Percentiles rank a stretch among this genome's conserved stretches.
Evolutionary conservation across 2,797 vertebrate genomes (phyloP).

Genomic region (Glyptemys insculpta): DNA sequence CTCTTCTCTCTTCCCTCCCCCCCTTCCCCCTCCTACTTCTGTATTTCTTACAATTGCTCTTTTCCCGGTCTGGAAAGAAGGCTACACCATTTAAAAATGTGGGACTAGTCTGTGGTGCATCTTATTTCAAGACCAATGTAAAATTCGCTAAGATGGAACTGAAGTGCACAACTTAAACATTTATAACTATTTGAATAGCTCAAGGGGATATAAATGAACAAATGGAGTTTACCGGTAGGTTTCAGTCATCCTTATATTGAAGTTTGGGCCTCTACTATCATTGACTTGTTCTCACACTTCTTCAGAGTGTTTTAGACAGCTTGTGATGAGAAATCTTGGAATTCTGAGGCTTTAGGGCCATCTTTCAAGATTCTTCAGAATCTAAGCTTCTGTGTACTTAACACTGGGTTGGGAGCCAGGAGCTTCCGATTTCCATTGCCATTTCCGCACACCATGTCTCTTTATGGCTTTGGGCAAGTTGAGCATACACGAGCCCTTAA

Average conservation of each 20-base stretch:
- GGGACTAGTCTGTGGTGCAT: background rate
- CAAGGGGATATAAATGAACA: background rate
- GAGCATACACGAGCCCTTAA: background rate
- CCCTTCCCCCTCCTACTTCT: background rate
- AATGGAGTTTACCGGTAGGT: background rate
- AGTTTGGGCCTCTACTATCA: background rate
- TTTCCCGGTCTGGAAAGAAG: background rate
- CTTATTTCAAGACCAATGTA: background rate
- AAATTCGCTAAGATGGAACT: too few species aligned
- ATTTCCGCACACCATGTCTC: background rate
- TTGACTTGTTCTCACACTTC: background rate
- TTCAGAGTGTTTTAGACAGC: background rate
- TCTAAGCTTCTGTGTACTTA: fast-evolving
- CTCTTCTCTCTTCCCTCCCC: background rate
- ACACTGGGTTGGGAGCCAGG: background rate
- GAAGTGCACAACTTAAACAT: background rate
- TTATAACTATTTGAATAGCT: background rate
- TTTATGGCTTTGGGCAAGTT: background rate
- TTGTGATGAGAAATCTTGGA: background rate
- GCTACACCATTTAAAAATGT: background rate
- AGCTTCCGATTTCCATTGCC: background rate
- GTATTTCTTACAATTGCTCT: background rate
- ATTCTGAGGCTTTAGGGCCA: background rate
- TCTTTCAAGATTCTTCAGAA: background rate
- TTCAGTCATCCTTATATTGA: background rate